Base-by-base conservation (phyloP, 2,113 vertebrate genomes). In the Cavia aperea region DNA sequence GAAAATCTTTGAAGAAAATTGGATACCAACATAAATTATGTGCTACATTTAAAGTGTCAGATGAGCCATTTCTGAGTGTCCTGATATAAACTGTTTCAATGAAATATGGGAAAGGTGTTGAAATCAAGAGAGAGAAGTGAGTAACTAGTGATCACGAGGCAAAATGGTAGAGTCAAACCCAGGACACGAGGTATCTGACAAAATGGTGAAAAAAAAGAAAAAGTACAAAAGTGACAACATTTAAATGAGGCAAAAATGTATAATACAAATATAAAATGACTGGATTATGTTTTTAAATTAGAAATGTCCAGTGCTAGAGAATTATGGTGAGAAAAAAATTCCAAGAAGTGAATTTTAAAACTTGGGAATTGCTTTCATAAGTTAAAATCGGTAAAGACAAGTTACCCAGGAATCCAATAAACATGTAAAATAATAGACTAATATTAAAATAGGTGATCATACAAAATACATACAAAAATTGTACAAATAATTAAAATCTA, bases 11-110 rank as follows among this genome's bases (percentile, higher is more conserved):
- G 63, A 81, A 89, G 43, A 81, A 13, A 54, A 73, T 54, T 49
- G n/a, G 77, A 68, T 91, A 81, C 5, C 36, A 8, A 88, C 70
- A 66, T 7, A 81, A 85, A 70, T 36, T 24, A 58, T 36, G 13
- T 88, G 21, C 46, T 68, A 0, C 39, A 1, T 77, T 63, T 79
- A 39, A 51, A 65, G 83, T 36, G 31, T 39, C 46, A 78, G 62
- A 43, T 78, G 75, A 89, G 46, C 16, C 62, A 60, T 51, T 82
- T 88, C 93, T 86, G 23, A 90, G 92, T 43, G 39, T 94, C 84
- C 21, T 75, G 36, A 36, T 54, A 88, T 49, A 78, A 66, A 21
- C 60, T 92, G 33, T 73, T 81, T 46, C 24, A 16, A 7, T 36
- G 33, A 65, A 65, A 90, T 51, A 88, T 4, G 0, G 29, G 43